Conservation (phyloP, 92 coral and sea anemone genomes). For the Palythoa grandiflora region DNA sequence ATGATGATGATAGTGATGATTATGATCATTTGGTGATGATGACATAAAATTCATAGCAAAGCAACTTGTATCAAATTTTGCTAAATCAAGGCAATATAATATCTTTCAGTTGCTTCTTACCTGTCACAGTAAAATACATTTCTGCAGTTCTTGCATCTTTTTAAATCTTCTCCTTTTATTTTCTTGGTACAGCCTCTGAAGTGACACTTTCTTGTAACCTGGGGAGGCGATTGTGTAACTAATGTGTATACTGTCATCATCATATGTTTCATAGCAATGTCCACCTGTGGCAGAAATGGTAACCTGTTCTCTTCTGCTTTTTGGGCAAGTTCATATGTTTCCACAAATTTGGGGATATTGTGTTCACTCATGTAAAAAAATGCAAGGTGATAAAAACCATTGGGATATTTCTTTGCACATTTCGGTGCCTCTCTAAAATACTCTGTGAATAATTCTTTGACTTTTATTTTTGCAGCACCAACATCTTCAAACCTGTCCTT, state of each 20-base stretch:
- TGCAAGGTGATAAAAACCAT: conserved; percentile 75
- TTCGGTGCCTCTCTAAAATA: conserved; percentile 72
- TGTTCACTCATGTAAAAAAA: not conserved
- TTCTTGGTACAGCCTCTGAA: conserved; percentile 62
- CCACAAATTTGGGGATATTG: conserved; percentile 34
- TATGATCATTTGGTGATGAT: no score
- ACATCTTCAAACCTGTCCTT: conserved; percentile 35
- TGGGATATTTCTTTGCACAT: conserved; percentile 77
- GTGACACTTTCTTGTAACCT: conserved; percentile 47
- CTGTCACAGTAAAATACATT: conserved; percentile 62
- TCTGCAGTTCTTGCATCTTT: conserved; percentile 40
- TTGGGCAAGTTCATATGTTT: conserved; percentile 72
- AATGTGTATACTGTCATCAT: conserved; percentile 24
- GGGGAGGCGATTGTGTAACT: not conserved
- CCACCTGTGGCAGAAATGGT: conserved; percentile 66
- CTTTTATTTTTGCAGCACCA: conserved; percentile 37
- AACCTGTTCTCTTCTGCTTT: conserved; percentile 80
- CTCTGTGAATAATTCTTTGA: conserved; percentile 49
- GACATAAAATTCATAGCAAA: no score
- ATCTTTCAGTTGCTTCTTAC: conserved; percentile 12
- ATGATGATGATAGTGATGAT: no score
- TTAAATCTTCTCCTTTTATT: conserved; percentile 26
- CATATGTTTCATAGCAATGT: conserved; percentile 24
- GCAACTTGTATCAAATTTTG: no score
- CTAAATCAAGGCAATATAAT: no score